Evolutionary conservation across 2,113 vertebrate species (phyloP).

Genomic region (Dolichotis patagonum): DNA sequence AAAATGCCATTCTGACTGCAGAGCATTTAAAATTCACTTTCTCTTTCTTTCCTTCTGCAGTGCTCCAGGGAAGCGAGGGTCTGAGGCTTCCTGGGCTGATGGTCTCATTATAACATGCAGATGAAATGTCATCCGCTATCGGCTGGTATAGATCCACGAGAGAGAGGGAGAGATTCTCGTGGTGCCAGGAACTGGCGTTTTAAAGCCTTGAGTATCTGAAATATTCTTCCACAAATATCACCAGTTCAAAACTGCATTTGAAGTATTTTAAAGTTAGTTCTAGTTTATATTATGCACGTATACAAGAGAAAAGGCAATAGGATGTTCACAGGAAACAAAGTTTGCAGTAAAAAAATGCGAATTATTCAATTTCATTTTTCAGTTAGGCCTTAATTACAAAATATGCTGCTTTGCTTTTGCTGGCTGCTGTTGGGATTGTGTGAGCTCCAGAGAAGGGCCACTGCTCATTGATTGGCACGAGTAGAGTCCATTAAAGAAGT

Average conservation of each 20-base stretch:
- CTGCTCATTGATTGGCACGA: background rate
- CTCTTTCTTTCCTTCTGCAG: too few relatives aligned
- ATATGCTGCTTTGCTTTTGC: background rate
- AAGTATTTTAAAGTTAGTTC: background rate
- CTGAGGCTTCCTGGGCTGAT: background rate
- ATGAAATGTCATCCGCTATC: accelerated
- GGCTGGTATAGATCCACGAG: background rate
- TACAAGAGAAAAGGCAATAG: background rate
- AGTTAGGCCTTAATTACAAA: background rate
- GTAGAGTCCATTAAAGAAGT: background rate
- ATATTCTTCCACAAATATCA: background rate
- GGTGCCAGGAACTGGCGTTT: background rate
- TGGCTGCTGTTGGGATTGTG: background rate
- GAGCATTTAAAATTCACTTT: too few relatives aligned
- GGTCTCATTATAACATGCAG: background rate
- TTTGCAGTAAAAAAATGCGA: too few relatives aligned
- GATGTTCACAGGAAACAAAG: background rate
- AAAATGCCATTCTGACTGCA: background rate
- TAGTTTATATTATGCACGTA: background rate
- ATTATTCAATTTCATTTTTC: background rate
- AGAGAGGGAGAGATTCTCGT: accelerated
- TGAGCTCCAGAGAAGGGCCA: too few relatives aligned
- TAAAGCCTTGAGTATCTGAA: background rate
- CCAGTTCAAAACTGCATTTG: background rate
- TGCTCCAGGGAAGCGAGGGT: background rate